Evolutionary conservation across 2,113 vertebrate species (phyloP).

Genomic region (Sinocyclocheilus rhinocerous): DNA sequence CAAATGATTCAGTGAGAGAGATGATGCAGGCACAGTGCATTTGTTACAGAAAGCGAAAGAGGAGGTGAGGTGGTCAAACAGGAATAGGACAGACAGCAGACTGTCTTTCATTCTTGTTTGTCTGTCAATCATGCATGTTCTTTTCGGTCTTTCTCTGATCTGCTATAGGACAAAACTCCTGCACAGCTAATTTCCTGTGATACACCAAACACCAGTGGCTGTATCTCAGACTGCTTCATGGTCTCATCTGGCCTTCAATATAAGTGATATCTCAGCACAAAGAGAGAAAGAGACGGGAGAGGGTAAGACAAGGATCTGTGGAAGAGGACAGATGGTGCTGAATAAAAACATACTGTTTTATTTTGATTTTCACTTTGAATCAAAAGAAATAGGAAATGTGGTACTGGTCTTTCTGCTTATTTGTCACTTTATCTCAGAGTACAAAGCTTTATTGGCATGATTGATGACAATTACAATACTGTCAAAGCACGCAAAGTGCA

Average conservation of each 20-base stretch:
- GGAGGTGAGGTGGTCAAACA: slow-evolving; percentile 9
- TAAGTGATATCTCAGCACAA: not conserved
- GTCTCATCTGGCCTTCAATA: slow-evolving; percentile 24
- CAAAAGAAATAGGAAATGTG: slow-evolving; percentile 42
- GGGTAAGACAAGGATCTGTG: slow-evolving; percentile 15
- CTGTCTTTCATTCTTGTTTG: not conserved
- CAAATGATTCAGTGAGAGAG: slow-evolving; percentile 7
- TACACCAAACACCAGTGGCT: not conserved
- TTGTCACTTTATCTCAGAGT: not conserved
- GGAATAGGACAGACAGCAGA: slow-evolving; percentile 27
- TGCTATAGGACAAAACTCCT: slow-evolving; percentile 22
- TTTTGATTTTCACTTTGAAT: slow-evolving; percentile 46
- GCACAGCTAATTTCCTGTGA: slow-evolving; percentile 26
- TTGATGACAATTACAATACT: not conserved
- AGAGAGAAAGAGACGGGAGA: not conserved
- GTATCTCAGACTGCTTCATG: not conserved
- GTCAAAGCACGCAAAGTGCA: not conserved
- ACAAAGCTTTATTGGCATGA: not conserved
- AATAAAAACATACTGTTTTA: slow-evolving; percentile 25
- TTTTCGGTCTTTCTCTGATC: not conserved
- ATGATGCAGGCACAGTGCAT: not conserved
- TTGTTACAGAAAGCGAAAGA: not conserved
- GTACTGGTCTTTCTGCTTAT: not conserved
- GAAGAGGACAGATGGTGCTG: slow-evolving; percentile 33
- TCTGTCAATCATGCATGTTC: slow-evolving; percentile 8